Evolutionary conservation across 2,113 vertebrate genomes (phyloP), one percentile per base, ranked within the genome.

Genomic region (Cyphomyrus discorhynchus): DNA sequence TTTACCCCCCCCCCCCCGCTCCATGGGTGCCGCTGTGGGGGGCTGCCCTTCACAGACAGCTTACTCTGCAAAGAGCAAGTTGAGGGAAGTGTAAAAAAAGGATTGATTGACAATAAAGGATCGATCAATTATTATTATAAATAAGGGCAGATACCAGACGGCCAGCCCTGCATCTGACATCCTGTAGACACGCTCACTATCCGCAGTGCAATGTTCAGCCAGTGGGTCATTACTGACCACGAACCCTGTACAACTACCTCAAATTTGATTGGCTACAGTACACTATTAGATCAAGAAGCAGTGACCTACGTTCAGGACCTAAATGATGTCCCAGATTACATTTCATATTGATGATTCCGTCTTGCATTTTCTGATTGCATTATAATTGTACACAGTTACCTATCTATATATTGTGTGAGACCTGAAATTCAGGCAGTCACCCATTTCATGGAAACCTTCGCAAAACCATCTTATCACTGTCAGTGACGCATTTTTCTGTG

Each of bases 61-160:
- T 49, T 49, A 49, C 47, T 49, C 47, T 49, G 10, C 47, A 49
- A 49, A 11, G 47, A 49, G 47, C 47, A 11, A 49, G 47, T 11
- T 49, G 47, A 11, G 47, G 10, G 47, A 3, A 10, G 47, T 2
- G 10, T 11, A 49, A 49, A 49, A 49, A 49, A 49, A 49, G 0
- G 47, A 49, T 39, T 39, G 39, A 39, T 39, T 39, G 46, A 47
- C 8, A 47, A 11, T 11, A 49, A 49, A 49, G 47, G 47, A 49
- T 49, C 1, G 2, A 49, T 49, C 47, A 9, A 49, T 49, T 49
- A 49, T 11, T 49, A 49, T 49, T 49, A 49, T 10, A 49, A 49
- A 49, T 3, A 49, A 94, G 92, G 93, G n/a, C 8, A 70, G 24
- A 74, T 35, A 90, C 94, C 88, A 92, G 94, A 89, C 91, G 88